These are phyloP conservation scores for Spialia ferax DNA, from an alignment of 2,888 invertebrate species.

Conservation along the genomic window DNA sequence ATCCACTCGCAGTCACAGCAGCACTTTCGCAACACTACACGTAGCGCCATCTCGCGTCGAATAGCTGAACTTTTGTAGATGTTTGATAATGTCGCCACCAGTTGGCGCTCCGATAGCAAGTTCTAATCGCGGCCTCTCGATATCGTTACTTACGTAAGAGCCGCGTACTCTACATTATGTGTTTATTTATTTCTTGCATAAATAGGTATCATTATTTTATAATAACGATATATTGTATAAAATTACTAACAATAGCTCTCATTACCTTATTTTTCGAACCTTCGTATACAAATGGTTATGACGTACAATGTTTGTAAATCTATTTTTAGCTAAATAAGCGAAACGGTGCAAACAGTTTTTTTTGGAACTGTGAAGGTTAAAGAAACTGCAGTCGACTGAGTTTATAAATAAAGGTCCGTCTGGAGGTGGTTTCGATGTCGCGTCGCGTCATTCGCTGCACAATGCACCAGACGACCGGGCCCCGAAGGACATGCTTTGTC, in stretches of 20 bases:
- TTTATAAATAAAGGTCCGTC: conserved; percentile 43
- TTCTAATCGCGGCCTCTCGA: conserved; percentile 4
- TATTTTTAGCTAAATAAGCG: not conserved
- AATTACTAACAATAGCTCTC: not conserved
- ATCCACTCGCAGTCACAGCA: conserved; percentile 56
- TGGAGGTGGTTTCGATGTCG: conserved; percentile 50
- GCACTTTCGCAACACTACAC: conserved; percentile 54
- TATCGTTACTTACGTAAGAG: conserved; percentile 11
- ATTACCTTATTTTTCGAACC: not conserved
- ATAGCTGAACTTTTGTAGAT: conserved; percentile 65
- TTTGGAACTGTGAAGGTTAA: conserved; percentile 33
- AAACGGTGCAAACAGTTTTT: not conserved
- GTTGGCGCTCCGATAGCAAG: conserved; percentile 57
- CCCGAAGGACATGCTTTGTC: conserved; percentile 71
- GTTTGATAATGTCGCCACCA: conserved; percentile 58
- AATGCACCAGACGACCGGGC: conserved; percentile 66
- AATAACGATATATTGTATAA: too few relatives aligned
- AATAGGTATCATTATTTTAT: not conserved
- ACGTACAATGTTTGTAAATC: not conserved
- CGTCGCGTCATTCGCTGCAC: conserved; percentile 53
- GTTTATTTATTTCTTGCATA: not conserved
- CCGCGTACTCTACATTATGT: not conserved
- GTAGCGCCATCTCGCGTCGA: conserved; percentile 73
- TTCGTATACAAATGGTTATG: not conserved
- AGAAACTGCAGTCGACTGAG: conserved; percentile 13